phyloP scores from a whole-genome alignment of 1,140 invertebrate genomes.

The Pteromalus puparum region DNA sequence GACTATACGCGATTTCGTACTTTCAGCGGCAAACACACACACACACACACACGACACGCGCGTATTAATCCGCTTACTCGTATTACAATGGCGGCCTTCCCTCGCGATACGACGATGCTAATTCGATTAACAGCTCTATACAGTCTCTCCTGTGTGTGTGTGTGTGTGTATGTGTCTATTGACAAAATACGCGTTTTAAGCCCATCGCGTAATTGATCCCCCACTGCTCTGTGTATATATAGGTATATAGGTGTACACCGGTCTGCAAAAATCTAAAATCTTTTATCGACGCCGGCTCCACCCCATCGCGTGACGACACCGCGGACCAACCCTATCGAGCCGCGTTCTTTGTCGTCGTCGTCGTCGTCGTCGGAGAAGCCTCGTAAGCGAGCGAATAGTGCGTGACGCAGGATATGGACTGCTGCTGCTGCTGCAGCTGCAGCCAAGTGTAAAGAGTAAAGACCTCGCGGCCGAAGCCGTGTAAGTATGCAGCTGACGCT shows the following conservation, averaged over 20 bases:
- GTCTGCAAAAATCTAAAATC: neutral
- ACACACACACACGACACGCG: neutral
- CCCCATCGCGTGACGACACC: neutral
- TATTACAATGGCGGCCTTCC: neutral
- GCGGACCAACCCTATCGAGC: too few species aligned
- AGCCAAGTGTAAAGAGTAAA: slow-evolving; percentile 43
- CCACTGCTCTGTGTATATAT: too few species aligned
- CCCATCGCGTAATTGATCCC: too few species aligned
- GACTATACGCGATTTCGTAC: neutral
- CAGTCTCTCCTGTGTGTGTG: neutral
- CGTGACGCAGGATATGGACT: neutral
- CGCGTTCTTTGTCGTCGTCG: neutral
- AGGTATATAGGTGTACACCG: too few species aligned
- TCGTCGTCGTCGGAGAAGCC: slow-evolving; percentile 18
- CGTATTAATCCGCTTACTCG: neutral
- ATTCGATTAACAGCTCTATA: neutral
- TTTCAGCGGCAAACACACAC: neutral
- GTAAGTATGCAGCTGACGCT: neutral
- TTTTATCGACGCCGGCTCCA: neutral
- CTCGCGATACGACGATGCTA: neutral
- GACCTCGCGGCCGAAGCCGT: slow-evolving; percentile 45
- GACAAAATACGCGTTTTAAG: neutral
- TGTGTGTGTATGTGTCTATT: neutral
- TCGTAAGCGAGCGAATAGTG: neutral
- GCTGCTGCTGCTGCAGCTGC: neutral